Conservation (phyloP, 2,113 vertebrate species). For the Delphinapterus leucas region DNA sequence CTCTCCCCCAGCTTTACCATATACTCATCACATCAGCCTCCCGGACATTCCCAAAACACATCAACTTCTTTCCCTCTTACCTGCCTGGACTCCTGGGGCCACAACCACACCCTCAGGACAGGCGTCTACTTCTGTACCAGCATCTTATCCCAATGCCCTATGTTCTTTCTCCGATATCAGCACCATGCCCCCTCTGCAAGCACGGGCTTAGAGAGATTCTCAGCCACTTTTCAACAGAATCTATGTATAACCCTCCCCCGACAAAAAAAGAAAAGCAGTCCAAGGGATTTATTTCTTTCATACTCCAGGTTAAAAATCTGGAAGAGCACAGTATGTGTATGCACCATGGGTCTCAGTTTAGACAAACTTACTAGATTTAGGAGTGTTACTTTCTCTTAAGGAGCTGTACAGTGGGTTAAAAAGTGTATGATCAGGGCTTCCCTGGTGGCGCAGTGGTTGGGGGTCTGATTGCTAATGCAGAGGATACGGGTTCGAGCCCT, state of each 20-base stretch:
- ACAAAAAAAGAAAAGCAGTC: neutral
- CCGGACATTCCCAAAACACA: neutral
- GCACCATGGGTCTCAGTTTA: neutral
- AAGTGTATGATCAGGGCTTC: neutral
- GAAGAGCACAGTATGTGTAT: neutral
- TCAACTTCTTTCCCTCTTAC: neutral
- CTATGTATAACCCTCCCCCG: neutral
- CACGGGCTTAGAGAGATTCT: neutral
- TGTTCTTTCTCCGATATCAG: neutral
- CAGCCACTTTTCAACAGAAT: neutral
- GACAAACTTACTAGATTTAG: constrained; percentile 32
- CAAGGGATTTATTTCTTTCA: neutral
- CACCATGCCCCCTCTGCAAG: neutral
- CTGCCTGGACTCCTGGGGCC: neutral
- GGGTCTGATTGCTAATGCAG: no score
- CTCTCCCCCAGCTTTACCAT: neutral
- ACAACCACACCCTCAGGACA: neutral
- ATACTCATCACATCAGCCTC: neutral
- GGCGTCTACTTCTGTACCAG: neutral
- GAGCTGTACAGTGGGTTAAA: neutral
- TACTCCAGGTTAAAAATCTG: neutral
- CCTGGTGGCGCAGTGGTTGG: no score
- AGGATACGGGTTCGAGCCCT: no score
- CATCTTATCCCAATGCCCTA: neutral
- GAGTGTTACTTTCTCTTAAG: constrained; percentile 45